Conservation (phyloP, 2,797 vertebrate species). For the Halcyon smyrnensis region DNA sequence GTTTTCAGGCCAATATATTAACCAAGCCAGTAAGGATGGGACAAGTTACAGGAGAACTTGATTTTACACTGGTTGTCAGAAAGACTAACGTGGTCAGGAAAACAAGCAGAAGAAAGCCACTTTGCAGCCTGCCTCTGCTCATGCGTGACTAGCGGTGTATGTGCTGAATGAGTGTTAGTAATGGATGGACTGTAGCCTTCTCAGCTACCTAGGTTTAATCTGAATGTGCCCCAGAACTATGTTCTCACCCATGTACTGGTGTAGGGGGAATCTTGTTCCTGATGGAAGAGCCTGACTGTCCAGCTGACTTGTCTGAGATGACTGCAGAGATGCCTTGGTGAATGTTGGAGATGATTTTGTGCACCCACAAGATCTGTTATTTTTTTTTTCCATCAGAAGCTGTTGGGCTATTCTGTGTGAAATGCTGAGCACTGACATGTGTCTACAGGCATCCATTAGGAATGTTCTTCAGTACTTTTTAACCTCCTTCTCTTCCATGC, state of each 20-base stretch:
- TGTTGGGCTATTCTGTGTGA: background rate
- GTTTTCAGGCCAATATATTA: background rate
- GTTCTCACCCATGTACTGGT: background rate
- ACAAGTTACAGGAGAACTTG: background rate
- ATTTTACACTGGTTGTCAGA: background rate
- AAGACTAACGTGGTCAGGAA: background rate
- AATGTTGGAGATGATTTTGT: background rate
- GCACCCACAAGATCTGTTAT: background rate
- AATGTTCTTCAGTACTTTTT: conserved; percentile 20
- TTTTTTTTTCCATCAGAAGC: background rate
- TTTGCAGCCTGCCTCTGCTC: background rate
- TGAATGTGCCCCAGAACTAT: background rate
- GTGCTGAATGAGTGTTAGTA: background rate
- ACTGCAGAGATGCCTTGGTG: background rate
- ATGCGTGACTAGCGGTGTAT: rapidly evolving
- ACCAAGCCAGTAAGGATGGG: background rate
- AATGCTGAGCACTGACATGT: background rate
- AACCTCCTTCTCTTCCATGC: conserved; percentile 48
- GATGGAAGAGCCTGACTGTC: background rate
- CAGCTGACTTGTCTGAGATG: background rate
- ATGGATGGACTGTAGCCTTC: background rate
- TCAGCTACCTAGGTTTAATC: background rate
- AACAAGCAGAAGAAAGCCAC: background rate
- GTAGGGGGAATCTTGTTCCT: background rate
- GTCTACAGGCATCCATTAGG: background rate